Evolutionary conservation across 2,797 vertebrate genomes (phyloP).

Genomic region (Acrossocheilus wenchowensis): DNA sequence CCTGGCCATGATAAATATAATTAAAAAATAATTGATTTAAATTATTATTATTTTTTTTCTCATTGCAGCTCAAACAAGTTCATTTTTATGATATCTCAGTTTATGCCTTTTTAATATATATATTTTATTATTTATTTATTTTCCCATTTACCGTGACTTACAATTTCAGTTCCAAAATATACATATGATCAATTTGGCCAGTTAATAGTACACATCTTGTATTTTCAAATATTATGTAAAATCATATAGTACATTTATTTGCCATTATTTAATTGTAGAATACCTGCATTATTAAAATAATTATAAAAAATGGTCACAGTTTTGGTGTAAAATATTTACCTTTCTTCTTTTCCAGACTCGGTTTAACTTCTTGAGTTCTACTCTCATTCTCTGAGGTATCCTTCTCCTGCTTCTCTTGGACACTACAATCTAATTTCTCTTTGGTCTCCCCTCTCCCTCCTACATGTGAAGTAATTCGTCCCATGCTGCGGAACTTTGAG

Average conservation of each 20-base stretch:
- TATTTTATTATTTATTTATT: too few species aligned
- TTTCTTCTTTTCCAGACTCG: constrained; percentile 51
- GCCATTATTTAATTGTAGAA: not conserved
- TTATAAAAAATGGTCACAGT: not conserved
- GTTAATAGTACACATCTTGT: not conserved
- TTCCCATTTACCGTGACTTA: not conserved
- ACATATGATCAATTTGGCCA: not conserved
- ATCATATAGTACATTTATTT: not conserved
- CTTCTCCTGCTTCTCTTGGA: constrained; percentile 9
- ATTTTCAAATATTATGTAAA: not conserved
- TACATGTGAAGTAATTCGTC: constrained; percentile 81
- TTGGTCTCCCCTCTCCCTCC: constrained; percentile 74
- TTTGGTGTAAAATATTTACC: constrained; percentile 66
- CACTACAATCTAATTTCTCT: constrained; percentile 62
- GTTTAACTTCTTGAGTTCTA: constrained; percentile 55
- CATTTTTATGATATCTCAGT: not conserved
- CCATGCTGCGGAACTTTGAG: constrained; percentile 92
- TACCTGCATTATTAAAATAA: not conserved
- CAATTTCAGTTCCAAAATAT: not conserved
- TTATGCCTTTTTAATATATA: not conserved
- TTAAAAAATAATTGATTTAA: not conserved
- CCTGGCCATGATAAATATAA: not conserved
- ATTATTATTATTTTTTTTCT: not conserved
- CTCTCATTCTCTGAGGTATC: constrained; percentile 62
- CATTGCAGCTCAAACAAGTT: not conserved